Evolutionary conservation across 92 coral and sea anemone genomes (phyloP), one percentile per base, ranked within the genome.

Genomic region (Ricordea florida): DNA sequence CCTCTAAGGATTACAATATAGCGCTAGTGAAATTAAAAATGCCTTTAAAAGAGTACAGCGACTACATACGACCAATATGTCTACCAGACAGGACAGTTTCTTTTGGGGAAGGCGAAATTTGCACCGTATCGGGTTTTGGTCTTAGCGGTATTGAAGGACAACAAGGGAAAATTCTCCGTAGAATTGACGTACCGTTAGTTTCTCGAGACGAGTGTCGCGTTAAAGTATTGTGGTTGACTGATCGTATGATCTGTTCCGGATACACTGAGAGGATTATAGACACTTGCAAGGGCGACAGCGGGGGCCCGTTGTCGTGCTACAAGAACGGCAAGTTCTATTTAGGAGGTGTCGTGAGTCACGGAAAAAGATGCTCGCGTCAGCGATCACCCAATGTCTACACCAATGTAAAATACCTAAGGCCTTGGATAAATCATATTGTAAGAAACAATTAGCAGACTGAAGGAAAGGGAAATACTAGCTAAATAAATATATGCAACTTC

Each of bases 241-340:
- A 83, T 14, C 48, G 69, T 1, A 83, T 83, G 89, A 35, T 76
- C 20, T 83, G 89, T 37, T 68, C 87, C 23, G 87, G 68, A 8
- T 49, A 56, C 5, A 73, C 76, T 1, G 68, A 57, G 20, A 65
- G 80, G 31, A 67, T 59, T 14, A 63, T 72, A 0, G 74, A 81
- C 50, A 58, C 87, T 42, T 81, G 87, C 31, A 76, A 74, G 44
- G 87, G 87, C n/a, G 87, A 82, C 30, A 74, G 81, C 4, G 87
- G 87, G 8, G 81, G 81, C 25, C 87, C 87, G 0, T 63, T 82
- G 3, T 75, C 77, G 1, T 82, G 87, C 26, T 56, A 26, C 16
- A 36, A 5, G 1, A 69, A 27, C 13, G 77, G 69, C 0, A 82
- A 82, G 57, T 82, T 66, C 44, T 82, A 82, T 40, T 41, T 74